Percentiles rank a stretch among this genome's conserved stretches.
Conservation (phyloP, 2,113 vertebrate species). For the Atrichornis clamosus region DNA sequence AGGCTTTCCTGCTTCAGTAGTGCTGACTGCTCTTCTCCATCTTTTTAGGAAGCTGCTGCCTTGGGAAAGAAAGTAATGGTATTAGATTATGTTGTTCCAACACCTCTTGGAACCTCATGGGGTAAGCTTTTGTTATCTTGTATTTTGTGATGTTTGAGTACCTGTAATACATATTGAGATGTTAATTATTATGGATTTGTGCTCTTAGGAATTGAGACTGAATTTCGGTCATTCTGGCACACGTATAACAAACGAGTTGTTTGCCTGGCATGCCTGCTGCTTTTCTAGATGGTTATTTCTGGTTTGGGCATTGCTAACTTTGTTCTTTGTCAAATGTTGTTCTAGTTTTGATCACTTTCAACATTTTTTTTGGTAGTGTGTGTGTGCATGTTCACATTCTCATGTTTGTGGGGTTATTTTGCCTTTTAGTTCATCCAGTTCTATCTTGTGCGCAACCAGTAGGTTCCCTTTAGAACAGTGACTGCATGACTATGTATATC, state of each 20-base stretch:
- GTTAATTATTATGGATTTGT: background rate
- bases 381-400: background rate
- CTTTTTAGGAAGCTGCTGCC: constrained; percentile 84
- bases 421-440: background rate
- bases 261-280: background rate
- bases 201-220: background rate
- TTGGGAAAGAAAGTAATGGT: constrained; percentile 94
- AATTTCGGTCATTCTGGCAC: background rate
- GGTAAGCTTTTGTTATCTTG: constrained; percentile 71
- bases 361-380: rapidly evolving
- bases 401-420: background rate
- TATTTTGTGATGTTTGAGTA: background rate
- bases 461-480: background rate
- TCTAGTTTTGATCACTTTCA: background rate
- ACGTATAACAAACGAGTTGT: background rate
- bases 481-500: background rate
- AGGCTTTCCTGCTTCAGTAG: background rate
- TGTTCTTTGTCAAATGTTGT: background rate
- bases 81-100: constrained; percentile 91
- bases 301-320: background rate
- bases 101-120: constrained; percentile 90
- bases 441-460: background rate
- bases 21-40: background rate
- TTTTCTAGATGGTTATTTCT: background rate
- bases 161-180: background rate